phyloP scores from a whole-genome alignment of 2,113 vertebrate genomes.

The Canis aureus region DNA sequence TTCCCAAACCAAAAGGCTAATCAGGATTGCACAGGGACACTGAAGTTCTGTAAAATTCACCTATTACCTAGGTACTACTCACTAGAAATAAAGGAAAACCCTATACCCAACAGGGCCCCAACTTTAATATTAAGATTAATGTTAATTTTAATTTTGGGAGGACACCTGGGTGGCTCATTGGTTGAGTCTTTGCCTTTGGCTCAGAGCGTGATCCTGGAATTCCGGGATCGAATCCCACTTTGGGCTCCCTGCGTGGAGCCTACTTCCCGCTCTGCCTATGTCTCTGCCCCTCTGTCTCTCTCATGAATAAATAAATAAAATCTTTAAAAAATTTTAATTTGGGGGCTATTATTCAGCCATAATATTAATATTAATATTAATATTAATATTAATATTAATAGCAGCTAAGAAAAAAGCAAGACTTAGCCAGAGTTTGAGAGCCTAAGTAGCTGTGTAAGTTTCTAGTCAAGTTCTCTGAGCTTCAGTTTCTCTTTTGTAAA shows the following conservation, averaged over 20 bases:
- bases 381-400: slow-evolving; percentile 19
- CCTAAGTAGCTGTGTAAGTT: not conserved
- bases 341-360: not conserved
- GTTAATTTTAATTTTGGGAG: not conserved
- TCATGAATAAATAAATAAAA: too few relatives aligned
- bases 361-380: slow-evolving; percentile 28
- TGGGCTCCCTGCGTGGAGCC: too few relatives aligned
- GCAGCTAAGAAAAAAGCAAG: not conserved
- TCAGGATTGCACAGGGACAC: not conserved
- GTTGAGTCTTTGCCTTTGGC: too few relatives aligned
- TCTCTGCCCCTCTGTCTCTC: too few relatives aligned
- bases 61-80: not conserved
- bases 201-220: too few relatives aligned
- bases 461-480: not conserved
- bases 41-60: not conserved
- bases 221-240: too few relatives aligned
- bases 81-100: not conserved
- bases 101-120: not conserved
- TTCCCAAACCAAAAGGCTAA: not conserved
- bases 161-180: too few relatives aligned
- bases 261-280: too few relatives aligned
- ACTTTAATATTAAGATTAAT: slow-evolving; percentile 17
- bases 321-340: not conserved
- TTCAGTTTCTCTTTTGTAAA: not conserved
- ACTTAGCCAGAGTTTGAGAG: not conserved